Evolutionary conservation across 2,888 invertebrate genomes (phyloP).

Genomic region (Agapostemon virescens): DNA sequence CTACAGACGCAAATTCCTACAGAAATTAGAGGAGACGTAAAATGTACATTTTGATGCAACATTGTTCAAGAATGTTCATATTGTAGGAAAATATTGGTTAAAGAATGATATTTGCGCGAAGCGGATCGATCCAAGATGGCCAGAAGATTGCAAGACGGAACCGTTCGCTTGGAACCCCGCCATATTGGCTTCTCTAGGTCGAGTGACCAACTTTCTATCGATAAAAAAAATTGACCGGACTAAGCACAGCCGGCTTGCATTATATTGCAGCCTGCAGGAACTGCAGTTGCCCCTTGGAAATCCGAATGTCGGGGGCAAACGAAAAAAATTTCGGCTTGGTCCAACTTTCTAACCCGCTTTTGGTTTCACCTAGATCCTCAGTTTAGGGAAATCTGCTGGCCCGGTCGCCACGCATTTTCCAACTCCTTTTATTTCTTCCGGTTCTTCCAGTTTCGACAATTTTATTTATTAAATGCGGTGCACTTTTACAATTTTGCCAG

Average conservation of each 20-base stretch:
- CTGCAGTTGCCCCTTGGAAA: slow-evolving; percentile 21
- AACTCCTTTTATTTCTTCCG: not conserved
- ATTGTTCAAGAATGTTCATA: not conserved
- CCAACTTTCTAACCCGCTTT: slow-evolving; percentile 64
- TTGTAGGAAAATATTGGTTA: not conserved
- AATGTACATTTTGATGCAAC: not conserved
- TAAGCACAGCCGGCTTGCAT: not conserved
- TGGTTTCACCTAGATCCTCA: slow-evolving; percentile 43
- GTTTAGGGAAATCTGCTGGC: slow-evolving; percentile 34
- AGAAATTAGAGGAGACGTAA: not conserved
- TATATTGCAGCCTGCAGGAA: slow-evolving; percentile 17
- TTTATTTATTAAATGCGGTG: not conserved
- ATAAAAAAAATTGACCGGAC: slow-evolving; percentile 60
- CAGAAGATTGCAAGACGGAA: not conserved
- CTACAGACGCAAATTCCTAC: no score
- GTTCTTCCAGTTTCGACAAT: not conserved
- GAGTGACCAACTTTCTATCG: slow-evolving; percentile 64
- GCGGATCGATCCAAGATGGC: not conserved
- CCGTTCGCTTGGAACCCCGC: slow-evolving; percentile 11
- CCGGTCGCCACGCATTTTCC: slow-evolving; percentile 20
- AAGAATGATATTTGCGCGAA: not conserved
- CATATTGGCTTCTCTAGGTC: slow-evolving; percentile 33
- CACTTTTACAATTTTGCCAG: no score
- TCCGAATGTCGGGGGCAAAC: not conserved
- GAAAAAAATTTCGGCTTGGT: slow-evolving; percentile 65